Evolutionary conservation across 2,888 invertebrate species (phyloP), one percentile per base, ranked within the genome.

Genomic region (Microplitis deprimator): DNA sequence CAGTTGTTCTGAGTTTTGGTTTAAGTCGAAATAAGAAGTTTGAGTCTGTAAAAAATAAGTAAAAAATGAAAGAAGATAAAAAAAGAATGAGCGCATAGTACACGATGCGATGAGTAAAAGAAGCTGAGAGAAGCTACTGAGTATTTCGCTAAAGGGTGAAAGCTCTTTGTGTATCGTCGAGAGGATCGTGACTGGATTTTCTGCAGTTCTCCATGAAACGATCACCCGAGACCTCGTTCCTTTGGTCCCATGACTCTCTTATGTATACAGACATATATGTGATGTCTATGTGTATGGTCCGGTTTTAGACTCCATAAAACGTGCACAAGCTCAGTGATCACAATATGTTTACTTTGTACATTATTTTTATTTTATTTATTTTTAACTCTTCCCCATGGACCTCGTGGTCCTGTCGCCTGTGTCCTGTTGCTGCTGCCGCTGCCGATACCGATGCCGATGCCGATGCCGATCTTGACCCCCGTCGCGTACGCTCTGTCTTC

Each of bases 71-170:
- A 75, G 69, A 20, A 13, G 16, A 38, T n/a, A 73, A 39, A 16
- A 61, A 59, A 70, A 70, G 60, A 39, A 38, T 59, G 7, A 38
- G 10, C 17, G 8, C 64, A 68, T 68, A 59, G 39, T 29, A 67
- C 29, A 68, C 59, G 40, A 40, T 40, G 50, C 8, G 17, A 39
- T 39, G 61, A 61, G 65, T 17, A 68, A 41, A 61, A 16, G 61
- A 74, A 59, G 59, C 29, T 59, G 41, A 65, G 20, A 76, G 64
- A 71, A 16, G 76, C 76, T 76, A 73, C 76, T 65, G 77, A 74
- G 50, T 65, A 74, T 67, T 70, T 76, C 59, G 70, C 73, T 38
- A 76, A 71, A 76, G 76, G 79, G 79, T 81, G 81, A 81, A 81
- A 80, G 79, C 78, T 79, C 77, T 73, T 61, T 59, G 70, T 73